Evolutionary conservation across 1,140 invertebrate species (phyloP).

Genomic region (Heliconius melpomene): DNA sequence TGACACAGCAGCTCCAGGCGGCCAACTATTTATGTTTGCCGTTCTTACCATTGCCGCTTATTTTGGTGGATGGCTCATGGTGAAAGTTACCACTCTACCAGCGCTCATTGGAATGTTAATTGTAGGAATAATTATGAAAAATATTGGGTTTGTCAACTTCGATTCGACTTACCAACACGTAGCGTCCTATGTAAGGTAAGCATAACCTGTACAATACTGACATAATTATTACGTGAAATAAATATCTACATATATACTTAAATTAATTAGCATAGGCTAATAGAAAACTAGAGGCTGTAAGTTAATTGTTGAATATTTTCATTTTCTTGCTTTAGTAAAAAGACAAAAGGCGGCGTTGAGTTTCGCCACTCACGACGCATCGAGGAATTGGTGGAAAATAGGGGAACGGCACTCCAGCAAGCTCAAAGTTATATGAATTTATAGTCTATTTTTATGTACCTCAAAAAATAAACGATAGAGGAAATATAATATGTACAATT

Average conservation of each 20-base stretch:
- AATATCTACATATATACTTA: no score
- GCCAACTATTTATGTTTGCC: conserved; percentile 90
- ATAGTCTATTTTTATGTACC: no score
- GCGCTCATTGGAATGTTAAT: conserved; percentile 93
- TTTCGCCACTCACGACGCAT: no score
- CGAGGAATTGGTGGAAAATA: no score
- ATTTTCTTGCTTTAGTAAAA: no score
- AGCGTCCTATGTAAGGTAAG: conserved; percentile 85
- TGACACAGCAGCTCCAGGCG: conserved; percentile 87
- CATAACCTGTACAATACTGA: neutral
- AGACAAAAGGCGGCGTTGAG: no score
- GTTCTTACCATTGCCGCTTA: conserved; percentile 88
- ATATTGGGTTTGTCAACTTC: conserved; percentile 88
- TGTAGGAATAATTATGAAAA: conserved; percentile 90
- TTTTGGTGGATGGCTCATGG: conserved; percentile 89
- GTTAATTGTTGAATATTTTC: no score
- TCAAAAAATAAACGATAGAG: neutral
- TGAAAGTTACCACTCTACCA: conserved; percentile 89
- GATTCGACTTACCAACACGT: conserved; percentile 84
- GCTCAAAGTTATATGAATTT: no score
- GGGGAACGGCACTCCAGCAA: no score
- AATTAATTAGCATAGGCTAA: no score
- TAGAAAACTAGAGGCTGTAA: no score
- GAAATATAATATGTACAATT: neutral
- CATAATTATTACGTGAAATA: neutral